phyloP scores from a whole-genome alignment of 2,797 vertebrate genomes.

The Hydrolagus colliei region DNA sequence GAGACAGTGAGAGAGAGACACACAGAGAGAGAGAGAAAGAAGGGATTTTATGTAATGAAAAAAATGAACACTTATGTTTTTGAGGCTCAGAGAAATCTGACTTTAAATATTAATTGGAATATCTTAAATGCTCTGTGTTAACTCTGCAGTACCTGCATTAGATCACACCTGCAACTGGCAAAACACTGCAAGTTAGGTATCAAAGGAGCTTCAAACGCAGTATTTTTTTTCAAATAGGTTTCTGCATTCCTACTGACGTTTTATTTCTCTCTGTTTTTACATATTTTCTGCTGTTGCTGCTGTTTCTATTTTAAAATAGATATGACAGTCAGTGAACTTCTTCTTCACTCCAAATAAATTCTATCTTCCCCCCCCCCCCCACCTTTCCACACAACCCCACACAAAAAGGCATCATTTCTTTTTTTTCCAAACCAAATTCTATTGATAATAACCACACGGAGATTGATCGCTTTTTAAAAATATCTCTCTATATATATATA shows the following conservation, averaged over 20 bases:
- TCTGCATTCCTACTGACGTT: background rate
- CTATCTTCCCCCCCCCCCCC: too few species aligned
- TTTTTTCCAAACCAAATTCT: too few species aligned
- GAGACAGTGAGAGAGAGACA: too few species aligned
- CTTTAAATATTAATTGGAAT: constrained; percentile 10
- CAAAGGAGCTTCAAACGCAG: background rate
- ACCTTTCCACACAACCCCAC: too few species aligned
- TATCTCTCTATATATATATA: too few species aligned
- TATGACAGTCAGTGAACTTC: background rate
- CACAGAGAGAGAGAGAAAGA: too few species aligned
- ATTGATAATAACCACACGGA: too few species aligned
- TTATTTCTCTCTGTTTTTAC: background rate
- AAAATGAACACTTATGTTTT: too few species aligned
- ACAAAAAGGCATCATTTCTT: too few species aligned
- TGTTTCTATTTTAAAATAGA: background rate
- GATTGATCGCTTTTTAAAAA: too few species aligned
- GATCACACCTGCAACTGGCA: too few species aligned
- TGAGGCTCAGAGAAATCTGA: background rate
- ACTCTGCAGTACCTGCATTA: background rate
- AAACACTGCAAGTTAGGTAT: background rate
- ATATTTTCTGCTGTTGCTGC: background rate
- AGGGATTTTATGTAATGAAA: too few species aligned
- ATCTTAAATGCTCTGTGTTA: background rate
- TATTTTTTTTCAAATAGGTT: background rate
- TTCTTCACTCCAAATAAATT: background rate